phyloP scores from a whole-genome alignment of 2,888 invertebrate genomes.

The Saturnia japonica region DNA sequence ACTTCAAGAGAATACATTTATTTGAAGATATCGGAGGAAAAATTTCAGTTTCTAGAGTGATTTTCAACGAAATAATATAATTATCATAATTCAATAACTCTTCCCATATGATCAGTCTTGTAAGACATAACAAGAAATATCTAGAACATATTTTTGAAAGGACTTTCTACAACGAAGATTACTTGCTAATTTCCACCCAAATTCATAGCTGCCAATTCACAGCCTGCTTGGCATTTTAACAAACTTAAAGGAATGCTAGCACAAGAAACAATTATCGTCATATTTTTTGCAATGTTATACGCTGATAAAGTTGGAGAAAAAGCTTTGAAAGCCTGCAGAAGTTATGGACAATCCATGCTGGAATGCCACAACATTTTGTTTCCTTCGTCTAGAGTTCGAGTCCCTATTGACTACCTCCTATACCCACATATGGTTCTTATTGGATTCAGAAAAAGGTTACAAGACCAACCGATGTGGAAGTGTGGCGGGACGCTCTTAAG shows the following conservation, averaged over 20 bases:
- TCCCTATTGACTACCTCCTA: constrained; percentile 73
- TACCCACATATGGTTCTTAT: constrained; percentile 85
- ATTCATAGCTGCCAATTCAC: not conserved
- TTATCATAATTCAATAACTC: not conserved
- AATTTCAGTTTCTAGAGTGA: not conserved
- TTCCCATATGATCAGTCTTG: not conserved
- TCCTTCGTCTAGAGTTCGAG: constrained; percentile 56
- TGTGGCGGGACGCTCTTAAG: constrained; percentile 74
- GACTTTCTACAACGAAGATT: not conserved
- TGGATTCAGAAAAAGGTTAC: constrained; percentile 49
- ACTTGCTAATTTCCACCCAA: not conserved
- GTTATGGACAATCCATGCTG: constrained; percentile 63
- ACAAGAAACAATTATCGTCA: constrained; percentile 26
- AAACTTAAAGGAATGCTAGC: constrained; percentile 18
- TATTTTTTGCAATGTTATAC: constrained; percentile 25
- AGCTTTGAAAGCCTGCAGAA: constrained; percentile 63
- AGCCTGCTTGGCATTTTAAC: not conserved
- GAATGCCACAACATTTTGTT: constrained; percentile 72
- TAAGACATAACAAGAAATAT: not conserved
- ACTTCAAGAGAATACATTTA: not conserved
- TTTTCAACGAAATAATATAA: not conserved
- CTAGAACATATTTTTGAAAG: not conserved
- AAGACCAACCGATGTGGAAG: constrained; percentile 57
- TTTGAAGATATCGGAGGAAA: not conserved
- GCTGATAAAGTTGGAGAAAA: constrained; percentile 55